phyloP scores from a whole-genome alignment of 2,797 vertebrate species.

The Sebastes taczanowskii region DNA sequence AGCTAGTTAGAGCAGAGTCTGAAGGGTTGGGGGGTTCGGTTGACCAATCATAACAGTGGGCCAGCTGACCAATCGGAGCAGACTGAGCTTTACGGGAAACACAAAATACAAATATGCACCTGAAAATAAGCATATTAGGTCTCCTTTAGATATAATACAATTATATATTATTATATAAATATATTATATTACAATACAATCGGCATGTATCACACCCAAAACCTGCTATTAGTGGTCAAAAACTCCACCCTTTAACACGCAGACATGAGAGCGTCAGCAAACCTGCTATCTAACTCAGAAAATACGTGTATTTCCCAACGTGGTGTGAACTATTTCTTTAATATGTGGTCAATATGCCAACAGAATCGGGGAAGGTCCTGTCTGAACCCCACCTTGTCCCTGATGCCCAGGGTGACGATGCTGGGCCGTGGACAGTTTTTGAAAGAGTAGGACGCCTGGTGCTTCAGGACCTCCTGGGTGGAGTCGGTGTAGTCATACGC shows the following conservation, averaged over 20 bases:
- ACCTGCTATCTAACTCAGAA: not conserved
- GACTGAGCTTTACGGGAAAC: too few species aligned
- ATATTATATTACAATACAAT: not conserved
- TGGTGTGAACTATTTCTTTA: not conserved
- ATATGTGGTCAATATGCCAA: not conserved
- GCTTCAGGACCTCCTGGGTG: conserved; percentile 67
- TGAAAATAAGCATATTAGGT: too few species aligned
- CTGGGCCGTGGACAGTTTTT: conserved; percentile 74
- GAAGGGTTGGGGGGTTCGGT: too few species aligned
- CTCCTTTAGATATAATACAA: not conserved
- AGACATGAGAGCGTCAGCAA: not conserved
- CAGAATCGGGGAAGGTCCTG: not conserved
- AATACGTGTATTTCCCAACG: not conserved
- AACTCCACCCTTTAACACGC: not conserved
- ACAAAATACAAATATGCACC: too few species aligned
- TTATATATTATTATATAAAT: too few species aligned
- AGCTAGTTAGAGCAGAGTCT: too few species aligned
- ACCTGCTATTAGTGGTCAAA: not conserved
- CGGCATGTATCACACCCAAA: not conserved
- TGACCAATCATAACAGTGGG: too few species aligned
- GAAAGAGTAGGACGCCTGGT: conserved; percentile 71
- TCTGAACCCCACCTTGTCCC: conserved; percentile 75
- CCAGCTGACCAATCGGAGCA: too few species aligned
- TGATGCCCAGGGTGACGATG: conserved; percentile 59
- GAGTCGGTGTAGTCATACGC: conserved; percentile 72